phyloP scores from a whole-genome alignment of 2,113 vertebrate species.

The Equus quagga region DNA sequence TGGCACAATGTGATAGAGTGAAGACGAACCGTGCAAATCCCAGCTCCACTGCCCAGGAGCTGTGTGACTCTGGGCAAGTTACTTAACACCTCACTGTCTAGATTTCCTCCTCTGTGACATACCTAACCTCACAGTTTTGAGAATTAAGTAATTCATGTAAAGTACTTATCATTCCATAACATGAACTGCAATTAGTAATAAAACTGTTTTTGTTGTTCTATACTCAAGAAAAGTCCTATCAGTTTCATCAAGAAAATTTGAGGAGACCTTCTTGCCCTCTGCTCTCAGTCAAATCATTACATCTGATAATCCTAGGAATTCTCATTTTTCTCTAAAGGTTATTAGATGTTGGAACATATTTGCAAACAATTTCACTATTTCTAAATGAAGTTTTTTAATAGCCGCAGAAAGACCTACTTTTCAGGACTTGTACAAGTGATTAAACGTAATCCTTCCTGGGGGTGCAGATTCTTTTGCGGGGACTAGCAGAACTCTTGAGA shows the following conservation, averaged over 20 bases:
- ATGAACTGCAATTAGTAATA: background rate
- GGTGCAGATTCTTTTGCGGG: background rate
- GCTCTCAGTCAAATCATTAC: background rate
- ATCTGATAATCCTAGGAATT: background rate
- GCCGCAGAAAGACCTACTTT: background rate
- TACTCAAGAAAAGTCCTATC: background rate
- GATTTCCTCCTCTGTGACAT: background rate
- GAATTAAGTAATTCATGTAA: background rate
- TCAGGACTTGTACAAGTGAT: no score
- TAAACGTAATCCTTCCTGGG: background rate
- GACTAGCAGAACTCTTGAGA: background rate
- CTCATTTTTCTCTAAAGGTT: background rate
- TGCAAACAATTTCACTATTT: background rate
- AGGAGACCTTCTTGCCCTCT: background rate
- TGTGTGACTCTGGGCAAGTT: background rate
- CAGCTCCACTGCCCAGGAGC: no score
- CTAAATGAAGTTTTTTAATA: background rate
- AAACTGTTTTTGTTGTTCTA: background rate
- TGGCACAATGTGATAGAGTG: rapidly evolving
- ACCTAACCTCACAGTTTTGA: background rate
- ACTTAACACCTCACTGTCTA: background rate
- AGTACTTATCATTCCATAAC: background rate
- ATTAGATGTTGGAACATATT: background rate
- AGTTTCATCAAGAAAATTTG: background rate
- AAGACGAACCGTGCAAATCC: background rate